Percentiles rank a stretch among this genome's conserved stretches.
Evolutionary conservation across 1,140 invertebrate species (phyloP).

Genomic region (Atopsyche davidsoni): DNA sequence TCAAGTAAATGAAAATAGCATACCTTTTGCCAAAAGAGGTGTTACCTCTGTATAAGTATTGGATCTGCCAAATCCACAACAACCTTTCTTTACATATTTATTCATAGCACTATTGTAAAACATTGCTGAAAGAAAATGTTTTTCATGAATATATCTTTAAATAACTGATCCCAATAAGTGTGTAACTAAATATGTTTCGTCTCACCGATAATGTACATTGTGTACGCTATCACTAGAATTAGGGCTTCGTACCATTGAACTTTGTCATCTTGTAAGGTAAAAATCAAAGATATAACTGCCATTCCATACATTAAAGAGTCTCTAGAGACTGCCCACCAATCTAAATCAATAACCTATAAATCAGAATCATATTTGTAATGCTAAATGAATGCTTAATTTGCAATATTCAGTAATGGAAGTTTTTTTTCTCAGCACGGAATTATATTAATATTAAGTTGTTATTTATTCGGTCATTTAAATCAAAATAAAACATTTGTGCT

Average conservation of each 20-base stretch:
- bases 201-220: conserved; percentile 55
- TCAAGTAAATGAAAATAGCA: background rate
- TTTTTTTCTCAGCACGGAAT: too few species aligned
- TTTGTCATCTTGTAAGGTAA: conserved; percentile 65
- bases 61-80: conserved; percentile 28
- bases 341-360: conserved; percentile 60
- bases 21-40: conserved; percentile 22
- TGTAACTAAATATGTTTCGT: conserved; percentile 1
- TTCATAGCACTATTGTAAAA: conserved; percentile 35
- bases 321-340: conserved; percentile 82
- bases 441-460: too few species aligned
- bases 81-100: conserved; percentile 30
- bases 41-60: conserved; percentile 35
- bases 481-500: too few species aligned
- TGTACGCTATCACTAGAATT: conserved; percentile 59
- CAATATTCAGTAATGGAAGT: too few species aligned
- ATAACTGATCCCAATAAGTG: background rate
- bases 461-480: too few species aligned
- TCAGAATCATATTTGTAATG: background rate
- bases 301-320: conserved; percentile 74
- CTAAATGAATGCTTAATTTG: background rate
- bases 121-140: conserved; percentile 38
- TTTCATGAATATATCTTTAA: conserved; percentile 3
- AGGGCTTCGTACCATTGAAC: conserved; percentile 72
- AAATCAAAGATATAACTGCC: conserved; percentile 67